These are phyloP conservation scores for Trachelipus rathkii DNA, from an alignment of 1,140 invertebrate genomes.

Conservation along the genomic window DNA sequence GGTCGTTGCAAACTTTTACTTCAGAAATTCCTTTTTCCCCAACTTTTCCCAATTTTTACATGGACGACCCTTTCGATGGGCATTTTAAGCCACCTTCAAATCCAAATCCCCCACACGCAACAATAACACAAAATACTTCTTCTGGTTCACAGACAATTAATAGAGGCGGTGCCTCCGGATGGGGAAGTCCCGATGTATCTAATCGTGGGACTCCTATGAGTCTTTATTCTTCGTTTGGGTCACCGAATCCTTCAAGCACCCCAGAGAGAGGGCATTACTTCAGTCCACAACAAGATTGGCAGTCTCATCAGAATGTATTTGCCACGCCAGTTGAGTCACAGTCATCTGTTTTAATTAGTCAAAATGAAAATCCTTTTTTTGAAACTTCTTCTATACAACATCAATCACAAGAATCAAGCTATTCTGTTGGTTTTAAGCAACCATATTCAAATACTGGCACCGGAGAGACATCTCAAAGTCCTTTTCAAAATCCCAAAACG, in stretches of 20 bases:
- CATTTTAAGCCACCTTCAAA: background rate
- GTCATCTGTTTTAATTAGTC: background rate
- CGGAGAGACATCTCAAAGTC: background rate
- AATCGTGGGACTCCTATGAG: background rate
- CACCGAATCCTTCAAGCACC: background rate
- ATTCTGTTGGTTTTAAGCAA: background rate
- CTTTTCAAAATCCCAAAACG: background rate
- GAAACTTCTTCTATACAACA: background rate
- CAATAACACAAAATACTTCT: background rate
- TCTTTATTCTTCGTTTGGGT: background rate
- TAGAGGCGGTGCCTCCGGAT: background rate
- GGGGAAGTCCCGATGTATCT: background rate
- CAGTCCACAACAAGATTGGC: background rate
- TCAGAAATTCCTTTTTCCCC: background rate
- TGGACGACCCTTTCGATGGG: background rate
- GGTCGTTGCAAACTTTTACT: background rate
- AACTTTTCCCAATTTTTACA: background rate
- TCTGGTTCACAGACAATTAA: background rate
- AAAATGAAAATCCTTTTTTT: background rate
- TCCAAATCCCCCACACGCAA: background rate
- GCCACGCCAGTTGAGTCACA: background rate
- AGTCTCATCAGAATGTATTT: background rate
- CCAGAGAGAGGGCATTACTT: background rate
- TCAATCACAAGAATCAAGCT: background rate
- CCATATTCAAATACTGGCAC: background rate